Base-by-base conservation (phyloP, 2,797 vertebrate species). In the Helarctos malayanus region DNA sequence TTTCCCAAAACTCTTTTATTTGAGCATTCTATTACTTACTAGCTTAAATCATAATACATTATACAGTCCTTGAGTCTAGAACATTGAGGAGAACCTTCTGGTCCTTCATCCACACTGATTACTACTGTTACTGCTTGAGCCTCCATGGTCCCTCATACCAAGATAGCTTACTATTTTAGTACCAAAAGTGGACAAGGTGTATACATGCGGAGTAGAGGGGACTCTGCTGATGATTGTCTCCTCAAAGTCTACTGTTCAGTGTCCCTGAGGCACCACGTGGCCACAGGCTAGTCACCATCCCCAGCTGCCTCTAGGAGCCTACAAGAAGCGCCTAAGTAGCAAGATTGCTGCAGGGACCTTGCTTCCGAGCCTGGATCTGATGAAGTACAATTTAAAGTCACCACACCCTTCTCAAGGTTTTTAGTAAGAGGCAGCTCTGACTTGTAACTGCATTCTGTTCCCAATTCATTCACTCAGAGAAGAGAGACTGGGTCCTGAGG, bases 401-500 rank as follows among this genome's bases (percentile, higher is more conserved):
- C 16, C 15, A 56, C 61, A 9, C 5, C 15, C 56, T 59, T 59
- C 73, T 29, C 41, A 15, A 25, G 71, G n/a, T 14, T 79, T 56
- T 69, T 18, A 35, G 16, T 15, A 27, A 68, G 15, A 78, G 59
- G 29, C 29, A 45, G 32, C 52, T 71, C 59, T 63, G 73, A 75
- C 8, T 35, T 0, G 0, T 16, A 38, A 57, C 15, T 65, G 56
- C 68, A 81, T 61, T 89, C 29, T 19, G 2, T 69, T 78, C 9
- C 35, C 11, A 47, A 27, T 54, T 90, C 81, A 38, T 84, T 65
- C 3, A 10, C 54, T 88, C n/a, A 14, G 75, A 68, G 52, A 8
- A 56, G 80, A 94, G 79, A 82, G 88, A 81, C 68, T 47, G 73
- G 65, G 25, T 94, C 76, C 47, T 29, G 57, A 71, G 49, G 89